Percentiles rank a stretch among this genome's conserved stretches.
Evolutionary conservation across 2,113 vertebrate genomes (phyloP).

Genomic region (Pyxicephalus adspersus): DNA sequence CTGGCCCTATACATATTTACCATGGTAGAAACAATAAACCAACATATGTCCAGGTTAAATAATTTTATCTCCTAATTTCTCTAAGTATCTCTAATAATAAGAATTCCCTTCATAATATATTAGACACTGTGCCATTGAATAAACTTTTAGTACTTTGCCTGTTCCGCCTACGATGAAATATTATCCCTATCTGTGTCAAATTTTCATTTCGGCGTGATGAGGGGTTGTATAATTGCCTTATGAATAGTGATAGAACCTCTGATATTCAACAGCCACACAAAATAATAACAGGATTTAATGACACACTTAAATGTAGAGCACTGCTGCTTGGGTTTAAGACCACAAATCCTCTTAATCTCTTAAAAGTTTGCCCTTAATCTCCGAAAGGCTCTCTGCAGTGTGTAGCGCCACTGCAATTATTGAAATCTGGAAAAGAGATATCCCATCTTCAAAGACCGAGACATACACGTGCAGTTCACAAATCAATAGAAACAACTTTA

Average conservation of each 20-base stretch:
- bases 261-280: conserved; percentile 49
- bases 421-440: conserved; percentile 55
- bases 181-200: conserved; percentile 24
- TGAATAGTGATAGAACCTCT: conserved; percentile 43
- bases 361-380: conserved; percentile 55
- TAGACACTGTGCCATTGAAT: background rate
- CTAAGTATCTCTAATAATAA: background rate
- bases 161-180: background rate
- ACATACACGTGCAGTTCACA: conserved; percentile 44
- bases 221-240: conserved; percentile 36
- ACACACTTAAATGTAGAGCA: conserved; percentile 52
- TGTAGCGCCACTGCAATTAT: conserved; percentile 38
- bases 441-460: conserved; percentile 40
- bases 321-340: conserved; percentile 50
- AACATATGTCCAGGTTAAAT: too few species aligned
- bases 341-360: conserved; percentile 57
- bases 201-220: conserved; percentile 33
- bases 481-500: conserved; percentile 9
- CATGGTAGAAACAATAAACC: too few species aligned
- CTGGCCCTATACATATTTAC: too few species aligned
- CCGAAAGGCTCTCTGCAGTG: conserved; percentile 45
- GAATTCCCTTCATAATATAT: background rate
- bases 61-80: background rate
- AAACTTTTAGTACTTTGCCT: background rate
- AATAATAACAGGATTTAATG: conserved; percentile 55